Percentiles rank a stretch among this genome's conserved stretches.
These are phyloP conservation scores for Parochlus steinenii DNA, from an alignment of 2,888 invertebrate genomes.

Conservation along the genomic window DNA sequence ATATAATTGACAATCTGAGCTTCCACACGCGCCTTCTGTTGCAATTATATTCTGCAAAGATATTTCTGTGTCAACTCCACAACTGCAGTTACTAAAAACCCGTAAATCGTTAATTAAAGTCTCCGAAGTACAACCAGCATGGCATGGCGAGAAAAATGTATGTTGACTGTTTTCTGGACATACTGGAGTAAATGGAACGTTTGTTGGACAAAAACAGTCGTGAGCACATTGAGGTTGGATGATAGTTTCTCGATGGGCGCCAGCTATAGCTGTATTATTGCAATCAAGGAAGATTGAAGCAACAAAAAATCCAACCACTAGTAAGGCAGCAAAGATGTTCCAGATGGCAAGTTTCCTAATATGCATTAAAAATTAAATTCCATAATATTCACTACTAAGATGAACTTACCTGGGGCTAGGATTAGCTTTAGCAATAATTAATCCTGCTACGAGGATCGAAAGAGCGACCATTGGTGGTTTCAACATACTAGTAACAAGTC, in stretches of 20 bases:
- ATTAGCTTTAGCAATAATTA: slow-evolving; percentile 34
- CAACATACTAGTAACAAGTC: slow-evolving; percentile 35
- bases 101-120: slow-evolving; percentile 29
- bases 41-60: slow-evolving; percentile 22
- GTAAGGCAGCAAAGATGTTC: slow-evolving; percentile 30
- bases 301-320: slow-evolving; percentile 32
- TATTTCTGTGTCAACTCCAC: slow-evolving; percentile 24
- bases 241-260: slow-evolving; percentile 29
- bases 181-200: slow-evolving; percentile 40
- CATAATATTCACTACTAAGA: no score
- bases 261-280: slow-evolving; percentile 31
- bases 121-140: slow-evolving; percentile 44
- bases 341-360: slow-evolving; percentile 31
- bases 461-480: slow-evolving; percentile 38
- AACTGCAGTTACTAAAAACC: slow-evolving; percentile 35
- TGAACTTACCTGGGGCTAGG: slow-evolving; percentile 30
- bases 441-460: slow-evolving; percentile 34
- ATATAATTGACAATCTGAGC: slow-evolving; percentile 31
- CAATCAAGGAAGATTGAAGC: slow-evolving; percentile 32
- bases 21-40: slow-evolving; percentile 37
- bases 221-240: slow-evolving; percentile 35
- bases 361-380: slow-evolving; percentile 7
- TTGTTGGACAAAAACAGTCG: slow-evolving; percentile 34
- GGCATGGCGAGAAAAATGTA: slow-evolving; percentile 55
- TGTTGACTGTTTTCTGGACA: slow-evolving; percentile 36